Evolutionary conservation across 2,888 invertebrate species (phyloP).

Genomic region (Bembecia ichneumoniformis): DNA sequence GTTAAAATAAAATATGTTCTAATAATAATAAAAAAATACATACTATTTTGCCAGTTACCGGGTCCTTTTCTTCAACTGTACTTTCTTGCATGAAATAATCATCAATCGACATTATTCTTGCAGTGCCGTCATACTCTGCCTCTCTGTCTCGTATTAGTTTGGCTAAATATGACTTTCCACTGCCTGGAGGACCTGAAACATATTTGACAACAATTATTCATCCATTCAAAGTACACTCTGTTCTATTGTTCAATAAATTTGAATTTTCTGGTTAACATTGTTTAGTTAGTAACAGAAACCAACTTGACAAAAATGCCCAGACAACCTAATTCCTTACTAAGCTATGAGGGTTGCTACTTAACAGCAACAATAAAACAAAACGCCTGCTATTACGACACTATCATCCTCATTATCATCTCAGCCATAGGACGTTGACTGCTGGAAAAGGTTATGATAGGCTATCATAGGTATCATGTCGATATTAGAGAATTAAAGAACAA

Average conservation of each 20-base stretch:
- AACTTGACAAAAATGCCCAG: background rate
- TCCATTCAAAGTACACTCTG: background rate
- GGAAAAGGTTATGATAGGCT: too few species aligned
- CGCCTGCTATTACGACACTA: too few species aligned
- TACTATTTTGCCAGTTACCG: conserved; percentile 80
- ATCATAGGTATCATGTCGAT: too few species aligned
- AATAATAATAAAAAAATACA: conserved; percentile 24
- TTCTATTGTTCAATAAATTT: conserved; percentile 1
- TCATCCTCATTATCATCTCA: too few species aligned
- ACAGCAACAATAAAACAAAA: too few species aligned
- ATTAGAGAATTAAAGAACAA: too few species aligned
- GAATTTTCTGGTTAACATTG: background rate
- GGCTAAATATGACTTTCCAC: conserved; percentile 93
- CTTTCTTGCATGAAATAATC: conserved; percentile 95
- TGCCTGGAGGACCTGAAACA: conserved; percentile 84
- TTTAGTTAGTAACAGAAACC: background rate
- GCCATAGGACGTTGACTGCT: too few species aligned
- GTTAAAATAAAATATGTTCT: background rate
- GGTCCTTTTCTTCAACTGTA: conserved; percentile 79
- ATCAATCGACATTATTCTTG: conserved; percentile 92
- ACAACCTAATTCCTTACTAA: too few species aligned
- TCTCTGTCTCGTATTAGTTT: conserved; percentile 88
- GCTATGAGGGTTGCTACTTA: too few species aligned
- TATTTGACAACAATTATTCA: background rate
- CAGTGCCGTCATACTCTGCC: conserved; percentile 89